Evolutionary conservation across 2,888 invertebrate species (phyloP).

Genomic region (Melanostoma scalare): DNA sequence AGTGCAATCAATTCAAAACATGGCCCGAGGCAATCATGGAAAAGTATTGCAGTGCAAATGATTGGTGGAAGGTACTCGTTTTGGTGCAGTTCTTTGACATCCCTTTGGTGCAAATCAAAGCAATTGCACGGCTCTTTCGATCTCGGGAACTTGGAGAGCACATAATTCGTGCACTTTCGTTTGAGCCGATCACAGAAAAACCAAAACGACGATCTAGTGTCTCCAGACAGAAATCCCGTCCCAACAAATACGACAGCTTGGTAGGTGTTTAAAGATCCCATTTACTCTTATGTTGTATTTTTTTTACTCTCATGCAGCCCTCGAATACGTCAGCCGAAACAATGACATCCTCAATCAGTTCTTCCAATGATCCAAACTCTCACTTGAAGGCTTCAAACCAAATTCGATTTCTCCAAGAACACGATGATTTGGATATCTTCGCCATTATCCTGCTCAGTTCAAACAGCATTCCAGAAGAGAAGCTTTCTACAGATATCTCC

Average conservation of each 20-base stretch:
- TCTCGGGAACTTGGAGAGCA: conserved; percentile 78
- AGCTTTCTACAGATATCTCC: conserved; percentile 70
- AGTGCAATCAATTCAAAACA: conserved; percentile 74
- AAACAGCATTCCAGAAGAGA: conserved; percentile 75
- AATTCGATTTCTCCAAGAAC: conserved; percentile 74
- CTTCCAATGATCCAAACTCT: conserved; percentile 76
- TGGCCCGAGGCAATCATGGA: conserved; percentile 83
- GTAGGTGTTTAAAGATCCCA: conserved; percentile 13
- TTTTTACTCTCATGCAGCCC: conserved; percentile 41
- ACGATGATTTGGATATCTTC: conserved; percentile 78
- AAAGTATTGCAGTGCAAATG: conserved; percentile 84
- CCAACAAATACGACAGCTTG: conserved; percentile 50
- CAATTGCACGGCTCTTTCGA: conserved; percentile 76
- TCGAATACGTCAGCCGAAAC: conserved; percentile 78
- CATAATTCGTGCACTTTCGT: conserved; percentile 78
- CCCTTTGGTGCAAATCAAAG: conserved; percentile 82
- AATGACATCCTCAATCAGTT: conserved; percentile 79
- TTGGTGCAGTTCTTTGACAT: conserved; percentile 88
- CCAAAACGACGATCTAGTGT: conserved; percentile 73
- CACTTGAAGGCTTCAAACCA: conserved; percentile 65
- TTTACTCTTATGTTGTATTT: background rate
- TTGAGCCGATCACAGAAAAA: conserved; percentile 74
- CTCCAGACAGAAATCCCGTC: conserved; percentile 71
- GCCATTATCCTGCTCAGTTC: conserved; percentile 79
- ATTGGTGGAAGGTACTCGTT: conserved; percentile 88